Evolutionary conservation across 2,797 vertebrate genomes (phyloP).

Genomic region (Notolepis coatsorum): DNA sequence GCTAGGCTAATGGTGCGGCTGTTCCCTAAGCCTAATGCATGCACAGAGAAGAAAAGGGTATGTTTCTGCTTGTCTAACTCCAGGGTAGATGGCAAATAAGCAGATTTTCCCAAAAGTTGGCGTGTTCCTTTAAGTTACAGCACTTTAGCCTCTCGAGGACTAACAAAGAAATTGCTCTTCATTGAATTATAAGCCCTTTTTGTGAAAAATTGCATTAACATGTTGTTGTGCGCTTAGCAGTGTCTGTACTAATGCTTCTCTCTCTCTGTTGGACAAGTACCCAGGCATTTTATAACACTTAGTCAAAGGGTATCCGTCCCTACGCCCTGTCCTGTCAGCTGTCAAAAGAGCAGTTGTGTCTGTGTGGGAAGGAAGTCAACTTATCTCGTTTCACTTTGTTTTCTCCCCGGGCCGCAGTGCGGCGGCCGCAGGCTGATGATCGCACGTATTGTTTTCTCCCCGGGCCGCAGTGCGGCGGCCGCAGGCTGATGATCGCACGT

Average conservation of each 20-base stretch:
- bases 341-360: constrained; percentile 47
- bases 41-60: too few species aligned
- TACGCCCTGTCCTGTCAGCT: constrained; percentile 53
- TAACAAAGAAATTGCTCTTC: too few species aligned
- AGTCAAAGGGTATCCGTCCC: constrained; percentile 28
- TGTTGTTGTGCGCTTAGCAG: neutral
- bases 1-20: too few species aligned
- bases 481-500: constrained; percentile 17
- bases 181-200: too few species aligned
- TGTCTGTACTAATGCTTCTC: constrained; percentile 9
- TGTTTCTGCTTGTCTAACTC: too few species aligned
- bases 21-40: too few species aligned
- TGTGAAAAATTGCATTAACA: too few species aligned
- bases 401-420: constrained; percentile 9
- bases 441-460: constrained; percentile 27
- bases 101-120: too few species aligned
- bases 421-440: constrained; percentile 22
- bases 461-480: constrained; percentile 22
- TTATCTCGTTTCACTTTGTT: constrained; percentile 53
- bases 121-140: too few species aligned
- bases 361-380: constrained; percentile 57
- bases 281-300: constrained; percentile 22
- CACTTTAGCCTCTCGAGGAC: too few species aligned
- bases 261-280: constrained; percentile 2
- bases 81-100: too few species aligned